Evolutionary conservation across 2,797 vertebrate species (phyloP).

Genomic region (Fundulus diaphanus): DNA sequence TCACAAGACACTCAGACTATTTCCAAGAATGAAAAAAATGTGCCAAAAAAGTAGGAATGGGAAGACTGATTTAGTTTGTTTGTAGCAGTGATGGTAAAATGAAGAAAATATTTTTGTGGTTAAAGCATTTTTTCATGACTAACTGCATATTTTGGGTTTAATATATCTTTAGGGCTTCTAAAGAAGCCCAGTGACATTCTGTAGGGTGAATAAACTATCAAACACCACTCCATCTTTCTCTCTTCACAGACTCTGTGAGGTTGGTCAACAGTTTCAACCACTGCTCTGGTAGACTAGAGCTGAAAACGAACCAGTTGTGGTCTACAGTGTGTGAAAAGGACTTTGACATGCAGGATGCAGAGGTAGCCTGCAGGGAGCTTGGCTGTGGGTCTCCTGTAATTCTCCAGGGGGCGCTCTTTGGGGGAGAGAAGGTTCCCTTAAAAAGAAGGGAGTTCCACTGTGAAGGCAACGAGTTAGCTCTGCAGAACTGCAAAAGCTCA

Average conservation of each 20-base stretch:
- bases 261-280: neutral
- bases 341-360: neutral
- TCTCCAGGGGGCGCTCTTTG: neutral
- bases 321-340: neutral
- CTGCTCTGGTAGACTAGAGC: slow-evolving; percentile 12
- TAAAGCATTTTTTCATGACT: too few species aligned
- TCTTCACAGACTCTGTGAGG: slow-evolving; percentile 6
- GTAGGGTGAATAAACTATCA: neutral
- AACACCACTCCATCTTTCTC: neutral
- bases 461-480: slow-evolving; percentile 15
- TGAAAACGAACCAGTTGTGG: neutral
- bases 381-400: too few species aligned
- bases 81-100: too few species aligned
- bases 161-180: too few species aligned
- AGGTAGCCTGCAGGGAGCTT: slow-evolving; percentile 4
- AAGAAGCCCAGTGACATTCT: too few species aligned
- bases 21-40: too few species aligned
- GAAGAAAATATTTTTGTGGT: too few species aligned
- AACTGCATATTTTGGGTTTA: too few species aligned
- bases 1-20: too few species aligned
- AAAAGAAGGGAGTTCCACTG: slow-evolving; percentile 5
- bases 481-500: slow-evolving; percentile 12
- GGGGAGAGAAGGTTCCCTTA: neutral
- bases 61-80: too few species aligned
- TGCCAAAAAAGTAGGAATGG: too few species aligned